Base-by-base conservation (phyloP, 2,888 invertebrate genomes). In the Apamea anceps region DNA sequence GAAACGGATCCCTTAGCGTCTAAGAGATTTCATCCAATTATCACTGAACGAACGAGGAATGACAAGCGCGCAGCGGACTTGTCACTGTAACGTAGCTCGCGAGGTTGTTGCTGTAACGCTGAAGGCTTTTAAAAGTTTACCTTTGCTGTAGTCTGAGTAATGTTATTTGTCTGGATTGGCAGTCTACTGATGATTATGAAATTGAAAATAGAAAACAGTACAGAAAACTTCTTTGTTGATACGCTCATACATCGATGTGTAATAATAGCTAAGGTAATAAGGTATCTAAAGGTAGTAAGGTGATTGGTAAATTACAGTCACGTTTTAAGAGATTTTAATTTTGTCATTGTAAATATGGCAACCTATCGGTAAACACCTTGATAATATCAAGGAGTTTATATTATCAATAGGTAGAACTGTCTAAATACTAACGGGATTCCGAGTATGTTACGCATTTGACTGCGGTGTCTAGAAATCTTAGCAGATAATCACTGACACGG, bases 1-100 rank as follows among this genome's bases (percentile, higher is more conserved):
- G 76, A 73, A 73, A 71, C 57, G 48, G 32, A 80, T 85, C 78
- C 79, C 83, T 66, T 57, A 51, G 75, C 79, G 79, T 73, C 85
- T 75, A 79, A 79, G 85, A 88, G 83, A 89, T 88, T 88, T 88
- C 77, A 86, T 87, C 81, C 90, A 89, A 88, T 88, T 88, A 89
- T 81, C 80, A 73, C 72, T 48, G 79, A 71, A 78, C 81, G 76
- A 75, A 82, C 75, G 32, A 63, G 51, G 85, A 77, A 81, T 86
- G 77, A 78, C 81, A 79, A 82, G 79, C 75, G 79, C 67, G 60
- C 71, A 54, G 70, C 72, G 18, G 32, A 54, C 54, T 68, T 84
- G 84, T 51, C 45, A 78, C 65, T 37, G 70, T 73, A 65, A 79
- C 70, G 32, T 76, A 77, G 28, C 71, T 75, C n/a, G 67, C 32